Base-by-base conservation (phyloP, 1,140 invertebrate genomes). In the Nylanderia fulva region DNA sequence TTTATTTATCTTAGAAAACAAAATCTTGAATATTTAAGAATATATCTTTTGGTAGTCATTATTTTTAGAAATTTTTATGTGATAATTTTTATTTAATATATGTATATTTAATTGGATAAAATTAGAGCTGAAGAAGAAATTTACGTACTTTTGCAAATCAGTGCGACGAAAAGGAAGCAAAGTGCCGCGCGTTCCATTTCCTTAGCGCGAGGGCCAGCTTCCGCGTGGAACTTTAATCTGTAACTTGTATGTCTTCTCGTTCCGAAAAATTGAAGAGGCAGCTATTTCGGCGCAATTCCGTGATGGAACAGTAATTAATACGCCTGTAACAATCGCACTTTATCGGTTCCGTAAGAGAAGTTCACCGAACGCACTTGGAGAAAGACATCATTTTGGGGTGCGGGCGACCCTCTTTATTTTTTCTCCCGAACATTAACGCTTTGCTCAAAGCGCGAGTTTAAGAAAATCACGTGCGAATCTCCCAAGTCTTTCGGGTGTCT, bases 101-200 rank as follows among this genome's bases (percentile, higher is more conserved):
- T 4, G 4, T 45, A 8, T 9, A 54, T 75, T 13, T 63, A 45
- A n/a, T 54, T 8, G 29, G 29, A 33, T 33, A 3, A 33, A 45
- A 66, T 66, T 21, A 85, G 27, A 1, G 13, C 18, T 11, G 24
- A 68, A 4, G 66, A 33, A 36, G 39, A 39, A 24, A 77, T 75
- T 27, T 24, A 92, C 89, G 64, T 86, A 93, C 92, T 91, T 92
- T 86, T 83, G 21, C 69, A 64, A 79, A 64, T 58, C 56, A 92
- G 68, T 39, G 58, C 76, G 27, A 92, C 48, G 77, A 90, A 8
- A 42, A 90, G 48, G 21, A 93, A 66, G 61, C 89, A 80, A 84
- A 85, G 61, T 52, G 75, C 85, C 29, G 58, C 88, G 58, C 76
- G 87, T 85, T 84, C 87, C 92, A 93, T 92, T 63, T 68, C 27